Base-by-base conservation (phyloP, 2,113 vertebrate species). In the Pagrus major region DNA sequence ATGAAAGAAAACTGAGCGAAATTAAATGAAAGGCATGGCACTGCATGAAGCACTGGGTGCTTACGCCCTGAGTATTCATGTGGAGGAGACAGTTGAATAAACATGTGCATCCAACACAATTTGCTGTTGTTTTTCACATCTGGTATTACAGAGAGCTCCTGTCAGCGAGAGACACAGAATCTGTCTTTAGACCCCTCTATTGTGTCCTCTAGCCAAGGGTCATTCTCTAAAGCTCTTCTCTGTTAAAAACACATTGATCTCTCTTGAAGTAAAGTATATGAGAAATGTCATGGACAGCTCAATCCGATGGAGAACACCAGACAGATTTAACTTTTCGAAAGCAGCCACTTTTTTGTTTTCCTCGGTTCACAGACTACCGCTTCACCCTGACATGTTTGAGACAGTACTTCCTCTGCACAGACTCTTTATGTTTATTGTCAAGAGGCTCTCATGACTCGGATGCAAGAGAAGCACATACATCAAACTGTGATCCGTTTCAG, bases 91-190 rank as follows among this genome's bases (percentile, higher is more conserved):
- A 6, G n/a, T 60, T 59, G 35, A 37, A 64, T 21, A 31, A 39
- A 18, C 4, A n/a, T 58, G n/a, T 23, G 21, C n/a, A n/a, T 29
- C 14, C 51, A 15, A 10, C 68, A 18, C 35, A 31, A 37, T 52
- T 39, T 39, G 6, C n/a, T 29, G 29, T 35, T 44, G 27, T 73
- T 74, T 73, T 35, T 54, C 52, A 72, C 44, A 12, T 47, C 18
- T 44, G 25, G 20, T 41, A 27, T 58, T 29, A 31, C 29, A 64
- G 35, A 55, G 23, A 10, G 9, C 25, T 31, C 12, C 27, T 29
- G 46, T 63, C 46, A 3, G n/a, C 27, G 47, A 9, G 37, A 63
- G 67, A 31, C 31, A 14, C 20, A 41, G 20, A 63, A 9, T 42
- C 16, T 20, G 75, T n/a, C 33, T 42, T 16, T 41, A 60, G 54